phyloP scores from a whole-genome alignment of 1,140 invertebrate species.

The Drosophila hydei region DNA sequence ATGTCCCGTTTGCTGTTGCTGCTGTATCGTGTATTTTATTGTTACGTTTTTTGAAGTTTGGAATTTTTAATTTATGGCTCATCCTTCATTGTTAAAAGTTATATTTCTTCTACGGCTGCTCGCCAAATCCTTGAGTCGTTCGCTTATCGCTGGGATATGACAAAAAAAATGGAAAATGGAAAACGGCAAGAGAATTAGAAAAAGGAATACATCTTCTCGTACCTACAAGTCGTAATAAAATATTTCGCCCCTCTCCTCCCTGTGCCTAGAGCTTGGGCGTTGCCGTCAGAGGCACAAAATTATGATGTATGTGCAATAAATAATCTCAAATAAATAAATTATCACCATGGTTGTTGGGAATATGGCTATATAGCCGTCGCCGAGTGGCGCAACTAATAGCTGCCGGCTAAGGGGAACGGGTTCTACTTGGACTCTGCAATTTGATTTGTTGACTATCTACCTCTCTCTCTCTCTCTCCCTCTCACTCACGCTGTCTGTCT shows the following conservation, averaged over 20 bases:
- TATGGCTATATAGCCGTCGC: conserved; percentile 23
- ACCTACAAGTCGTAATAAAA: conserved; percentile 44
- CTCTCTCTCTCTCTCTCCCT: background rate
- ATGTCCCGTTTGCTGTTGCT: conserved; percentile 61
- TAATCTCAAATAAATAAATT: conserved; percentile 83
- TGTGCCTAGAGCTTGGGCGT: conserved; percentile 17
- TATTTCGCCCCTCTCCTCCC: conserved; percentile 25
- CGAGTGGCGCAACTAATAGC: conserved; percentile 74
- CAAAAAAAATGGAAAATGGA: conserved; percentile 2
- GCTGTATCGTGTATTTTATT: conserved; percentile 71
- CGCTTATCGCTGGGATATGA: conserved; percentile 55
- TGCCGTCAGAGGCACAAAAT: conserved; percentile 68
- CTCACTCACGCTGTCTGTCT: conserved; percentile 6
- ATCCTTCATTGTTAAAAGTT: conserved; percentile 79
- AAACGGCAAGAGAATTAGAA: background rate
- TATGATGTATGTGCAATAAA: conserved; percentile 83
- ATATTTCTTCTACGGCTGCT: conserved; percentile 60
- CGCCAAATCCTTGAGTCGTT: conserved; percentile 27
- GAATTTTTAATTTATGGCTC: conserved; percentile 80
- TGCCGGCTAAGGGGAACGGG: conserved; percentile 51
- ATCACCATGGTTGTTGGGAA: conserved; percentile 50
- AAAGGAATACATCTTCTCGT: conserved; percentile 43
- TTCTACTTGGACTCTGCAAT: conserved; percentile 28
- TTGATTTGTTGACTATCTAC: conserved; percentile 66
- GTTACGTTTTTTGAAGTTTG: conserved; percentile 78